Percentiles rank a stretch among this genome's conserved stretches.
Evolutionary conservation across 2,113 vertebrate species (phyloP).

Genomic region (Apodemus sylvaticus): DNA sequence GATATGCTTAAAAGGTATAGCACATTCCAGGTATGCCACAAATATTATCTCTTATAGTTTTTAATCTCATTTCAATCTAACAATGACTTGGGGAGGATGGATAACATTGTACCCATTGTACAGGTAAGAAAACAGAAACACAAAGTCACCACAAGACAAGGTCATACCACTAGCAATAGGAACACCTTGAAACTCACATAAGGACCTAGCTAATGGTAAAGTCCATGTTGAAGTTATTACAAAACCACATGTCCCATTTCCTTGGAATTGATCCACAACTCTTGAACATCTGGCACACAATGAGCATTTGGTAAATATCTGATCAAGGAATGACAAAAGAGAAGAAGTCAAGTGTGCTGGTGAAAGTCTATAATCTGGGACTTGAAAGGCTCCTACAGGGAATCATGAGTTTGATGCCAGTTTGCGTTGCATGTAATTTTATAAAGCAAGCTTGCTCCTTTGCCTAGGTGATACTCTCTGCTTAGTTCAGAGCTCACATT

Average conservation of each 20-base stretch:
- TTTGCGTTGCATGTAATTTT: too few relatives aligned
- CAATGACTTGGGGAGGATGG: background rate
- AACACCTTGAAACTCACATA: background rate
- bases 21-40: background rate
- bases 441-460: too few relatives aligned
- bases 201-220: background rate
- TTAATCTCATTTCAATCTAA: background rate
- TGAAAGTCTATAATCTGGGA: background rate
- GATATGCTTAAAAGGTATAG: background rate
- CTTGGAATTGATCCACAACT: background rate
- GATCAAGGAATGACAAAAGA: background rate
- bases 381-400: background rate
- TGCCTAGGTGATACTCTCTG: too few relatives aligned
- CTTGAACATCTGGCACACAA: background rate
- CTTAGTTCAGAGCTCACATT: too few relatives aligned
- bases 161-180: background rate
- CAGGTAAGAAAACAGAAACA: background rate
- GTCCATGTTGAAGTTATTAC: background rate
- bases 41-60: background rate
- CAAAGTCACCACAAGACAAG: background rate
- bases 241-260: background rate
- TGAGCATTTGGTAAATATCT: background rate
- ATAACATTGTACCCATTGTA: background rate
- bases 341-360: too few relatives aligned
- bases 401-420: background rate